phyloP scores from a whole-genome alignment of 2,113 vertebrate species.

The Pogona vitticeps region DNA sequence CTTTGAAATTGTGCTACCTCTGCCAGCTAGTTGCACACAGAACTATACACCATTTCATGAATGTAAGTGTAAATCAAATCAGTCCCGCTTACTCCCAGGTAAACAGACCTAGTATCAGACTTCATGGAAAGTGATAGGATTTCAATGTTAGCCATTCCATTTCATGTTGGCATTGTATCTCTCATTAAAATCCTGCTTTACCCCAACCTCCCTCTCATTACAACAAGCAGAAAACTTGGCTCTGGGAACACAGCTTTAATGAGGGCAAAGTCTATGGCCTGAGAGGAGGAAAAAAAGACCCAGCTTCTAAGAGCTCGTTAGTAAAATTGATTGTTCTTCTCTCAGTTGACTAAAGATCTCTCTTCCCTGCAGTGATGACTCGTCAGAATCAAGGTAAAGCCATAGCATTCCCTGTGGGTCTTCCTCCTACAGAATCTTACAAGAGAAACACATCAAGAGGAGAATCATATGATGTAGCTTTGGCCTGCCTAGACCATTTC shows the following conservation, averaged over 20 bases:
- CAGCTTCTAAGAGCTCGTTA: slow-evolving; percentile 77
- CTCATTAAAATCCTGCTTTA: slow-evolving; percentile 68
- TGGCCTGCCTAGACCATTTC: background rate
- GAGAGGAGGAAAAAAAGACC: slow-evolving; percentile 13
- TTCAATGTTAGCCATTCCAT: slow-evolving; percentile 55
- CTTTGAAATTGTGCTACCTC: background rate
- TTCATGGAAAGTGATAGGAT: background rate
- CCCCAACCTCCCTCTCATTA: slow-evolving; percentile 68
- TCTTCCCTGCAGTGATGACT: slow-evolving; percentile 46
- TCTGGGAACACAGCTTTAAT: slow-evolving; percentile 70
- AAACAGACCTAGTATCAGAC: too few relatives aligned
- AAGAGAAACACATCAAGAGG: background rate
- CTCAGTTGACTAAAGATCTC: slow-evolving; percentile 63
- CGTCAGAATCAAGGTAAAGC: slow-evolving; percentile 40
- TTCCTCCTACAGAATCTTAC: background rate
- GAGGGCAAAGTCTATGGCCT: slow-evolving; percentile 72
- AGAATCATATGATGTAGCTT: background rate
- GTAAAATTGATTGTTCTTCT: slow-evolving; percentile 63
- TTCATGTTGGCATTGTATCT: slow-evolving; percentile 61
- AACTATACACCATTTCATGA: too few relatives aligned
- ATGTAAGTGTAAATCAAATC: background rate
- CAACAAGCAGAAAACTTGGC: slow-evolving; percentile 56
- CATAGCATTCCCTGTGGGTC: slow-evolving; percentile 17
- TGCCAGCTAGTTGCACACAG: background rate
- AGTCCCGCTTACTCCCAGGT: background rate